These are phyloP conservation scores for Xyrichtys novacula DNA, from an alignment of 2,797 vertebrate species.

Conservation along the genomic window DNA sequence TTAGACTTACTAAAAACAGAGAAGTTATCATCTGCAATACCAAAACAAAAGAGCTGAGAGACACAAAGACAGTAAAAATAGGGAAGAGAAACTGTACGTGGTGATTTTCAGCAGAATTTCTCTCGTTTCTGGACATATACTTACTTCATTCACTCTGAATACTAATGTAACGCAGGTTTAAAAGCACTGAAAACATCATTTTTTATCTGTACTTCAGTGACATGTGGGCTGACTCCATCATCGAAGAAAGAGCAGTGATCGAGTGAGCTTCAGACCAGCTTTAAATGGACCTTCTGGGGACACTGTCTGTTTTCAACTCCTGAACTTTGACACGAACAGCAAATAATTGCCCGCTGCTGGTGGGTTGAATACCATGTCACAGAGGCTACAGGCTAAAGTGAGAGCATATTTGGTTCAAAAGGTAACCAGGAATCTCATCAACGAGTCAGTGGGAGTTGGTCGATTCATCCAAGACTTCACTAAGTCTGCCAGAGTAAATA, in stretches of 20 bases:
- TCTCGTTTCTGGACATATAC: neutral
- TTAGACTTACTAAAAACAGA: too few relatives aligned
- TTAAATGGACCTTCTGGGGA: neutral
- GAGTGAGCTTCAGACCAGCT: conserved; percentile 4
- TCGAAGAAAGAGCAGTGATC: conserved; percentile 3
- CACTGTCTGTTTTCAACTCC: neutral
- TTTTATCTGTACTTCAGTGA: neutral
- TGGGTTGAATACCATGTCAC: neutral
- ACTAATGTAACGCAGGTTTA: conserved; percentile 2
- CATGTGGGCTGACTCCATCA: neutral
- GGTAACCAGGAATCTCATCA: conserved; percentile 22
- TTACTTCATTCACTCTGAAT: neutral
- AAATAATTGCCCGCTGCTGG: conserved; percentile 1
- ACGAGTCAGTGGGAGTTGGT: conserved; percentile 35
- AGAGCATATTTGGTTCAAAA: conserved; percentile 25
- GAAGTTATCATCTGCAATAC: too few relatives aligned
- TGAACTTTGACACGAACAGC: neutral
- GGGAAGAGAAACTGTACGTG: too few relatives aligned
- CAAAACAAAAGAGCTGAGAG: too few relatives aligned
- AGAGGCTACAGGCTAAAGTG: conserved; percentile 18
- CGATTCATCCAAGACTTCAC: conserved; percentile 45
- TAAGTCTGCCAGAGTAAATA: conserved; percentile 53
- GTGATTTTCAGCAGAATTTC: too few relatives aligned
- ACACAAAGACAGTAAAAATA: too few relatives aligned
- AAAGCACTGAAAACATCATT: neutral